phyloP scores from a whole-genome alignment of 2,113 vertebrate species.

The Dissostichus mawsoni region DNA sequence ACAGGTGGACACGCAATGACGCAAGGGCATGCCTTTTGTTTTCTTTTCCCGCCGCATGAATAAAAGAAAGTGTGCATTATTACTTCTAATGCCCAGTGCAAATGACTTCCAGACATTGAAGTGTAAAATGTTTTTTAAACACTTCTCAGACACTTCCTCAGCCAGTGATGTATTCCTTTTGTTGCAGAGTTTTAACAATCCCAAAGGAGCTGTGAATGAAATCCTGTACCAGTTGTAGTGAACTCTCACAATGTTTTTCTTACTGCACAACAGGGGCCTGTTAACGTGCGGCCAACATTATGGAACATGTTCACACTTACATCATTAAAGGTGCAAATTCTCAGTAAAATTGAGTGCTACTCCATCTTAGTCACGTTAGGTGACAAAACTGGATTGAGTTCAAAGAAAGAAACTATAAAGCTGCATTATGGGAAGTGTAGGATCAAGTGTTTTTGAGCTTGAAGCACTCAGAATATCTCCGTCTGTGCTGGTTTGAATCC shows the following conservation, averaged over 20 bases:
- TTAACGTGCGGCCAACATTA: slow-evolving; percentile 16
- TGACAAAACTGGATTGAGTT: neutral
- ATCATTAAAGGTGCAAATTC: neutral
- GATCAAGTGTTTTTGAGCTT: neutral
- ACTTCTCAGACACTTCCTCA: slow-evolving; percentile 24
- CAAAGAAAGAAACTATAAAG: neutral
- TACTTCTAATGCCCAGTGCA: slow-evolving; percentile 30
- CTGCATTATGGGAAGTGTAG: neutral
- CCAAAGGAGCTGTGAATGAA: slow-evolving; percentile 28
- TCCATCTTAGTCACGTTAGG: neutral
- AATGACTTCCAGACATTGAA: slow-evolving; percentile 13
- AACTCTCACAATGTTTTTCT: neutral
- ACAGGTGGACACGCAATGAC: slow-evolving; percentile 57
- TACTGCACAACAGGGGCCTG: neutral
- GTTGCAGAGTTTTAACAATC: slow-evolving; percentile 29
- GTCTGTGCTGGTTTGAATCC: neutral
- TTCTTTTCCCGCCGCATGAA: slow-evolving; percentile 15
- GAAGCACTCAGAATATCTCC: neutral
- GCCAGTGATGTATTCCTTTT: slow-evolving; percentile 16
- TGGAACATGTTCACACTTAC: slow-evolving; percentile 1
- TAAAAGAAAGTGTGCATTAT: slow-evolving; percentile 33
- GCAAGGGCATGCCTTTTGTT: slow-evolving; percentile 2
- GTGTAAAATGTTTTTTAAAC: slow-evolving; percentile 29
- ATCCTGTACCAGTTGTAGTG: slow-evolving; percentile 17
- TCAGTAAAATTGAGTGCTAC: neutral